Evolutionary conservation across 2,888 invertebrate species (phyloP).

Genomic region (Agrilus biguttatus): DNA sequence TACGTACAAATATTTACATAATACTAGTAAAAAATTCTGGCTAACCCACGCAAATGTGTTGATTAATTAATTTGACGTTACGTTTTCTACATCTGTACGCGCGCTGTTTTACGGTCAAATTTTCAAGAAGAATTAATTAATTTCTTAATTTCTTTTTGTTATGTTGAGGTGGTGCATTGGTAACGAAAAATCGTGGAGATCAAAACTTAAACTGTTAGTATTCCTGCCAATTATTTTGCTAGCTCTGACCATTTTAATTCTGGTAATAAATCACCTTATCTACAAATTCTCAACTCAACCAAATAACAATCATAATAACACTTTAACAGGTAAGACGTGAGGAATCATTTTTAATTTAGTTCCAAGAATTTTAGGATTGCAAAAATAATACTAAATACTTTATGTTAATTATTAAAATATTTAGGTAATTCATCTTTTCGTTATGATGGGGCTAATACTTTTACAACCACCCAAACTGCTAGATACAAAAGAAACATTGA

Average conservation of each 20-base stretch:
- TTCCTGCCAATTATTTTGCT: slow-evolving; percentile 26
- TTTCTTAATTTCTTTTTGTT: not conserved
- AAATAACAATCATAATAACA: slow-evolving; percentile 2
- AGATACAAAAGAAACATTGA: too few species aligned
- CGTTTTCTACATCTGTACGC: not conserved
- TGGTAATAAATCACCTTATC: not conserved
- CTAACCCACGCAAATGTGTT: not conserved
- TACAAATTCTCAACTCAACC: slow-evolving; percentile 1
- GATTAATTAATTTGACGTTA: too few species aligned
- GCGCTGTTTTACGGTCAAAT: not conserved
- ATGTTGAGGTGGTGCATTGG: slow-evolving; percentile 32
- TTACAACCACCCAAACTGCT: too few species aligned
- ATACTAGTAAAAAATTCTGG: slow-evolving; percentile 5
- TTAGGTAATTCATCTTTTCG: too few species aligned
- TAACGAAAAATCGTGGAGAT: slow-evolving; percentile 29
- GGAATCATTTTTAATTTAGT: too few species aligned
- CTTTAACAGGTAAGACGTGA: too few species aligned
- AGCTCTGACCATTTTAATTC: not conserved
- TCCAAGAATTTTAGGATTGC: too few species aligned
- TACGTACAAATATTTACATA: slow-evolving; percentile 14
- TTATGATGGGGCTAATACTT: too few species aligned
- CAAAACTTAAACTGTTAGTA: slow-evolving; percentile 28
- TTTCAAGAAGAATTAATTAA: not conserved
- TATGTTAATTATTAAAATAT: too few species aligned
- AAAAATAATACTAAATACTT: too few species aligned